Conservation (phyloP, 2,113 vertebrate species). For the Gasterosteus nipponicus region DNA sequence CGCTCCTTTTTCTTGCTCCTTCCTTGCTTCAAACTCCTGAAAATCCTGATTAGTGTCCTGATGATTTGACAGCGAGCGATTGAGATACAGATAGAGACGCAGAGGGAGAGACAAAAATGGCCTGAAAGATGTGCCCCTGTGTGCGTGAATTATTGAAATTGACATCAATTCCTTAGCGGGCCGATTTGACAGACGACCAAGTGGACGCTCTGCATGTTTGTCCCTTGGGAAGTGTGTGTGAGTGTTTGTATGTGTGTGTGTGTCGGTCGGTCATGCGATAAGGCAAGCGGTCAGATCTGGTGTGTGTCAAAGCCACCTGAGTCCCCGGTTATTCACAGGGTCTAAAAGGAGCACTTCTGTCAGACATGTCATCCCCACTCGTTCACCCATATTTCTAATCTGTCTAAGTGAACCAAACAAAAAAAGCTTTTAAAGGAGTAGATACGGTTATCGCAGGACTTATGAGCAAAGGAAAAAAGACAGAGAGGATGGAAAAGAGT, state of each 20-base stretch:
- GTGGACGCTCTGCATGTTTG: conserved; percentile 23
- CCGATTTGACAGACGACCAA: conserved; percentile 24
- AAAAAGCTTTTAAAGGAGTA: neutral
- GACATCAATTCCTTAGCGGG: neutral
- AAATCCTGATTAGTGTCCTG: conserved; percentile 70
- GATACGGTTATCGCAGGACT: conserved; percentile 16
- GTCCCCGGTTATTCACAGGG: conserved; percentile 50
- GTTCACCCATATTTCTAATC: conserved; percentile 40
- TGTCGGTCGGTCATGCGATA: conserved; percentile 58
- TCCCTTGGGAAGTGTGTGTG: conserved; percentile 29
- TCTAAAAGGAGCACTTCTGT: conserved; percentile 65
- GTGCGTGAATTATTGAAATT: conserved; percentile 45
- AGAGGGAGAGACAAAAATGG: conserved; percentile 14
- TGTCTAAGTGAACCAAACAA: conserved; percentile 6
- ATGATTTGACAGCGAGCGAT: conserved; percentile 65
- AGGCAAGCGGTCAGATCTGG: conserved; percentile 62
- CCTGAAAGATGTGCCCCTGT: conserved; percentile 20
- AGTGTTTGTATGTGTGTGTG: conserved; percentile 25
- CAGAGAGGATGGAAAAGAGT: conserved; percentile 5
- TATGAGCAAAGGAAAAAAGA: conserved; percentile 1
- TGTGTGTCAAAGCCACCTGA: conserved; percentile 71
- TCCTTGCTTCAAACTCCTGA: conserved; percentile 53
- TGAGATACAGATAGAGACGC: conserved; percentile 24
- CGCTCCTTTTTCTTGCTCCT: conserved; percentile 34
- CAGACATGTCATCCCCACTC: conserved; percentile 51